A percentile compares a stretch with the other conserved stretches of the same genome.
Evolutionary conservation across 2,888 invertebrate genomes (phyloP).

Genomic region (Keiferia lycopersicella): DNA sequence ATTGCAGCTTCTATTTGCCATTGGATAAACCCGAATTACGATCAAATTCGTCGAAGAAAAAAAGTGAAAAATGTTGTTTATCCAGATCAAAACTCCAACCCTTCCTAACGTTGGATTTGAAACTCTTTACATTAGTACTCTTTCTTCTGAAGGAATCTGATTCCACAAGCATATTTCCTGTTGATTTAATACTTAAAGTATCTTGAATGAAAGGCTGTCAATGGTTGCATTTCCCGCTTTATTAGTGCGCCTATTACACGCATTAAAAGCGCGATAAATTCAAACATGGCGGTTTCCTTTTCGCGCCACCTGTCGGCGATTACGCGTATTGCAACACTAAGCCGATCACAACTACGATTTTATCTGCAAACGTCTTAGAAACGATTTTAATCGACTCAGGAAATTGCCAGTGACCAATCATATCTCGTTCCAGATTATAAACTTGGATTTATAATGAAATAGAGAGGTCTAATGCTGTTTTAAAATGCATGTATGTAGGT

Average conservation of each 20-base stretch:
- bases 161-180: too few relatives aligned
- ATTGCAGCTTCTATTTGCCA: not conserved
- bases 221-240: constrained; percentile 7
- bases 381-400: constrained; percentile 18
- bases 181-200: not conserved
- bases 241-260: not conserved
- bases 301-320: constrained; percentile 16
- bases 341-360: constrained; percentile 11
- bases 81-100: too few relatives aligned
- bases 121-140: too few relatives aligned
- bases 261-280: constrained; percentile 4
- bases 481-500: not conserved
- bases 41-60: too few relatives aligned
- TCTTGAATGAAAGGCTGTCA: not conserved
- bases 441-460: not conserved
- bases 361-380: constrained; percentile 16
- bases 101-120: too few relatives aligned
- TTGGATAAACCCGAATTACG: too few relatives aligned
- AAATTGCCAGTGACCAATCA: constrained; percentile 16
- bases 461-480: not conserved
- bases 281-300: constrained; percentile 10
- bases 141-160: too few relatives aligned
- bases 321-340: constrained; percentile 17
- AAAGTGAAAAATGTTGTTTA: too few relatives aligned
- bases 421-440: constrained; percentile 5